Evolutionary conservation across 2,797 vertebrate genomes (phyloP).

Genomic region (Rhinogobio ventralis): DNA sequence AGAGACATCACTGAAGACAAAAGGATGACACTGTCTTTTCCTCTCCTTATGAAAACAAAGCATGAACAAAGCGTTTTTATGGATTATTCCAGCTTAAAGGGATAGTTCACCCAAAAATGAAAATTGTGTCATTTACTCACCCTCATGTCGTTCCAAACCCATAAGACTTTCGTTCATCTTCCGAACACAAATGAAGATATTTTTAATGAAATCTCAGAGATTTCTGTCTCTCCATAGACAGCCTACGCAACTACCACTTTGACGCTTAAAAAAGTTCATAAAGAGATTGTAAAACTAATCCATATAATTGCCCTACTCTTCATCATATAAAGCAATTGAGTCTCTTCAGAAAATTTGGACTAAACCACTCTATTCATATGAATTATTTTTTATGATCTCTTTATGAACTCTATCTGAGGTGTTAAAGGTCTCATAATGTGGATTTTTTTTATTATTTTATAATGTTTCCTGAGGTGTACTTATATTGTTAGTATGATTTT

Average conservation of each 20-base stretch:
- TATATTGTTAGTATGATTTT: too few relatives aligned
- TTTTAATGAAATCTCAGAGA: not conserved
- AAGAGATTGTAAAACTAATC: not conserved
- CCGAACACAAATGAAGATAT: not conserved
- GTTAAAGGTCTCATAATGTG: too few relatives aligned
- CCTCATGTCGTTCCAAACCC: not conserved
- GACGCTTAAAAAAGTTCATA: not conserved
- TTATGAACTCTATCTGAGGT: not conserved
- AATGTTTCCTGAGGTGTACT: too few relatives aligned
- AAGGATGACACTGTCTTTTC: not conserved
- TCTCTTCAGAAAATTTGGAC: not conserved
- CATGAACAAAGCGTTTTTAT: not conserved
- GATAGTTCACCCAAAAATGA: not conserved
- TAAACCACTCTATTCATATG: too few relatives aligned
- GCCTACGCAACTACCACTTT: not conserved
- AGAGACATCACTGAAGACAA: slow-evolving; percentile 19
- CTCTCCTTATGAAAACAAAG: not conserved
- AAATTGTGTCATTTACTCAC: not conserved
- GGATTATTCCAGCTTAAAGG: not conserved
- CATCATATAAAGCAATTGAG: not conserved
- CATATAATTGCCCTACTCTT: not conserved
- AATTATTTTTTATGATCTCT: too few relatives aligned
- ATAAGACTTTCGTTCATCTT: not conserved
- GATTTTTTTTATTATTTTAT: too few relatives aligned
- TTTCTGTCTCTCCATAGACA: not conserved